Percentiles rank a stretch among this genome's conserved stretches.
These are phyloP conservation scores for Callopanchax toddi DNA, from an alignment of 2,113 vertebrate genomes.

Conservation along the genomic window DNA sequence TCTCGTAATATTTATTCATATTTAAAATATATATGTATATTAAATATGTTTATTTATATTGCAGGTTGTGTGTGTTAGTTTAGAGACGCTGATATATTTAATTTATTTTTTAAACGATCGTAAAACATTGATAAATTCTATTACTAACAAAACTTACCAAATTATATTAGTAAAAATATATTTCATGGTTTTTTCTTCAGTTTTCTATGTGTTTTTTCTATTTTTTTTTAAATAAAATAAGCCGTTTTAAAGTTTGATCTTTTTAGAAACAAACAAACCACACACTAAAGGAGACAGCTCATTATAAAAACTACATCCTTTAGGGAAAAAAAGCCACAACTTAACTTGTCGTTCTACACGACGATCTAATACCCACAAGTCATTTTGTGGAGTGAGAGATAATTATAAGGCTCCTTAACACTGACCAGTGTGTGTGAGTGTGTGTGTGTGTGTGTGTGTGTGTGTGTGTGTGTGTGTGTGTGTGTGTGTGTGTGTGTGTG, in stretches of 20 bases:
- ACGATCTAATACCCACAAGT: conserved; percentile 11
- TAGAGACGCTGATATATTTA: neutral
- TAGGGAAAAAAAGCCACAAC: neutral
- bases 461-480: neutral
- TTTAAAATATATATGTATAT: neutral
- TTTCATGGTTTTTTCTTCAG: rapidly evolving
- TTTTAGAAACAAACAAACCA: no score
- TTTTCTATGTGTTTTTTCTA: neutral
- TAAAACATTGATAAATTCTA: neutral
- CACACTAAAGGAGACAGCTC: no score
- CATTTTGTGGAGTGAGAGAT: conserved; percentile 26
- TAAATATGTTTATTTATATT: neutral
- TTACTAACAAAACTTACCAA: no score
- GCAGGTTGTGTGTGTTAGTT: neutral
- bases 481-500: no score
- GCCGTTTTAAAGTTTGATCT: neutral
- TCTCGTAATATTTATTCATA: no score
- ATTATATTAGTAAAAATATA: neutral
- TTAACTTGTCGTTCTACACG: neutral
- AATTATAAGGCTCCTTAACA: conserved; percentile 19
- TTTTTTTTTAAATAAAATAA: neutral
- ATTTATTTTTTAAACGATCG: neutral
- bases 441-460: no score
- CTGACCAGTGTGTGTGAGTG: neutral
- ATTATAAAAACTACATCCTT: no score